Conservation (phyloP, 2,797 vertebrate species). For the Psittacula echo region DNA sequence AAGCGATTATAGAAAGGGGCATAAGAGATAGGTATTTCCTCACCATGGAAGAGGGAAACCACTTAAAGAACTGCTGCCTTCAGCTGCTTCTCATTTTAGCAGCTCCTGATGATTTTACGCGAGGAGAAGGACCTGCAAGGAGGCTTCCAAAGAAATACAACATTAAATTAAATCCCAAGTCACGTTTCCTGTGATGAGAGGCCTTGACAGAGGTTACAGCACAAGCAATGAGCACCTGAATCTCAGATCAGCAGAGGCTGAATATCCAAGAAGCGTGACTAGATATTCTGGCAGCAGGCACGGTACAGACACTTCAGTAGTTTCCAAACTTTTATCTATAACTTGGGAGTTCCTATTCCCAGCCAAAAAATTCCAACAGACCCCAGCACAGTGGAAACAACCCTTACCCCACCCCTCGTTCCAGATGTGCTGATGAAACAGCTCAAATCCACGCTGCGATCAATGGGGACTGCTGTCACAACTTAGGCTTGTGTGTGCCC, state of each 20-base stretch:
- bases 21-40: not conserved
- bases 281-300: not conserved
- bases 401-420: not conserved
- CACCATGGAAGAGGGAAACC: not conserved
- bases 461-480: not conserved
- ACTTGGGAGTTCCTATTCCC: not conserved
- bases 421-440: not conserved
- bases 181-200: not conserved
- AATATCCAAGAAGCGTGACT: not conserved
- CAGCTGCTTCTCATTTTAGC: not conserved
- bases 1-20: not conserved
- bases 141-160: not conserved
- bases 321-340: not conserved
- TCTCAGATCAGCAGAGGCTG: not conserved
- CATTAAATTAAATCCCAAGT: not conserved
- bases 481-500: not conserved
- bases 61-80: not conserved
- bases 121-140: not conserved
- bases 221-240: not conserved
- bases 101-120: not conserved
- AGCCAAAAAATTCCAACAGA: not conserved
- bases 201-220: rapidly evolving
- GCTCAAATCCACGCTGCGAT: not conserved
- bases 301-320: not conserved
- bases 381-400: not conserved